Evolutionary conservation across 2,113 vertebrate species (phyloP).

Genomic region (Amia ocellicauda): DNA sequence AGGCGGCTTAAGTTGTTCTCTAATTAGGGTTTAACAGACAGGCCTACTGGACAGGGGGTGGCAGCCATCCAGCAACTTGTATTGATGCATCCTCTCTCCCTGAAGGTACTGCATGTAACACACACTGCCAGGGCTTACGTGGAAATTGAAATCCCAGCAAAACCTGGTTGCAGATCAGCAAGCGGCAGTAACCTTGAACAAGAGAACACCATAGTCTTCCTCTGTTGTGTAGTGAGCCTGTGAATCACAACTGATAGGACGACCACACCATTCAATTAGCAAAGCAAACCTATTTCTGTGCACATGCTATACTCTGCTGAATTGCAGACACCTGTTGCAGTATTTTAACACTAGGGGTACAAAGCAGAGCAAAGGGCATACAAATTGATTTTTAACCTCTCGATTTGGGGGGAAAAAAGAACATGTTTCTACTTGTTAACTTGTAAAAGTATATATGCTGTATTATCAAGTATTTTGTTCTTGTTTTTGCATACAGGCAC

Average conservation of each 20-base stretch:
- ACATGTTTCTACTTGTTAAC: no score
- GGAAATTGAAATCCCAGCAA: constrained; percentile 34
- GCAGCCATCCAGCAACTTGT: no score
- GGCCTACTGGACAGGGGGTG: constrained; percentile 19
- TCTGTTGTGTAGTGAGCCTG: neutral
- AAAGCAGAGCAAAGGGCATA: no score
- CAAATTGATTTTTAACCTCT: no score
- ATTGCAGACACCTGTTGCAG: neutral
- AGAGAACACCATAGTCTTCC: constrained; percentile 23
- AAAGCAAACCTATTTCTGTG: constrained; percentile 28
- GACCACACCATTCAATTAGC: constrained; percentile 20
- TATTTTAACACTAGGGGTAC: neutral
- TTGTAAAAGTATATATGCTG: no score
- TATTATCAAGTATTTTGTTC: no score
- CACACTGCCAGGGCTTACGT: neutral
- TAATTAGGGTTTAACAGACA: constrained; percentile 31
- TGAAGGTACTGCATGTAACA: no score
- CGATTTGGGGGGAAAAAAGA: no score
- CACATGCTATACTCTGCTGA: constrained; percentile 2
- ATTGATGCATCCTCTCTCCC: no score
- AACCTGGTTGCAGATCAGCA: constrained; percentile 30
- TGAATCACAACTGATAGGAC: neutral
- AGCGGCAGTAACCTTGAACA: neutral
- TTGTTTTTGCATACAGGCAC: no score
- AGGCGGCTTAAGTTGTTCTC: constrained; percentile 14